Base-by-base conservation (phyloP, 2,113 vertebrate species). In the Dunckerocampus dactyliophorus region DNA sequence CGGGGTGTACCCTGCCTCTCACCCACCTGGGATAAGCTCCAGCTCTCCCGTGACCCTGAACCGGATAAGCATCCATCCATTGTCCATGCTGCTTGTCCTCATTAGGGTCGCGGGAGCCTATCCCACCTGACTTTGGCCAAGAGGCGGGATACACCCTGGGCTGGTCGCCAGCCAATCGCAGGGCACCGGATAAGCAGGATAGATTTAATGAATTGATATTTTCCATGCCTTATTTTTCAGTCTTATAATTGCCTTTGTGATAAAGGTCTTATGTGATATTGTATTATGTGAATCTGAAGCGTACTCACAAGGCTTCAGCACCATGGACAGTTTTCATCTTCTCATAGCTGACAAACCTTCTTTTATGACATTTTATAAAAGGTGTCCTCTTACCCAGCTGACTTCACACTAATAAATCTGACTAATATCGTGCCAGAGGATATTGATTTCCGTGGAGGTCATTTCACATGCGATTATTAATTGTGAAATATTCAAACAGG, bases 371-470 rank as follows among this genome's bases (percentile, higher is more conserved):
- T 47, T 4, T 76, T 67, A 48, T 56, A 72, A 69, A 22, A 63
- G 28, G 17, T 52, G 62, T 66, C 66, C 60, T 55, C 39, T 42
- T 82, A 42, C 24, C 62, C 69, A 47, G 62, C 74, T 79, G 76
- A 69, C 71, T 71, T 53, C 52, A 67, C 7, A 8, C 61, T 74
- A 52, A 78, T 85, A 85, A 72, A 82, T 81, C 81, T 61, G 24
- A 8, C 47, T 66, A 56, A 71, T 59, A 68, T 15, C 45, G 48
- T 39, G 49, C 39, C 62, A 66, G 51, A 19, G 14, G 39, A 56
- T 80, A 84, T 83, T 62, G 81, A 84, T 84, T 77, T 56, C 48
- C 63, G 47, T 70, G 51, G 69, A 78, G 78, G 72, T 78, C 67
- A 65, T 46, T 68, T 66, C 62, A 71, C 47, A 50, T 50, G 56